phyloP scores from a whole-genome alignment of 1,140 invertebrate species.

The Drosophila biarmipes region DNA sequence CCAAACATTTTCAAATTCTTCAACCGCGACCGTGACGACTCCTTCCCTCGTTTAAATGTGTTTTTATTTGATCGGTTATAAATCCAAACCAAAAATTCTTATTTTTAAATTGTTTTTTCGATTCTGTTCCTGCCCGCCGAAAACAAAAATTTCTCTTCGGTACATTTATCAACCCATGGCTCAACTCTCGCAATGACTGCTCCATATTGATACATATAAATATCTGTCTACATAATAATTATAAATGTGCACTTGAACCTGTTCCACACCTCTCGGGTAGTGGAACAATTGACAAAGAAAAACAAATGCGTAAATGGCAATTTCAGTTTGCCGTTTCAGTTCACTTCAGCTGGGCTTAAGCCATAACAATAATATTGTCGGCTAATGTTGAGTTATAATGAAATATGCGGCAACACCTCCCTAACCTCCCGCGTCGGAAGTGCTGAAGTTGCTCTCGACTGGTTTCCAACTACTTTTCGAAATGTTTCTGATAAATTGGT shows the following conservation, averaged over 20 bases:
- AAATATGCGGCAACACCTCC: slow-evolving; percentile 41
- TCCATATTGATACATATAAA: slow-evolving; percentile 36
- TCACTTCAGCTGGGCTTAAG: slow-evolving; percentile 47
- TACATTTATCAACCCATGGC: slow-evolving; percentile 25
- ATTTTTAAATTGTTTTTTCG: too few relatives aligned
- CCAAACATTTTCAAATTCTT: too few relatives aligned
- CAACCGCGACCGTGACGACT: too few relatives aligned
- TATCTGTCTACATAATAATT: slow-evolving; percentile 14
- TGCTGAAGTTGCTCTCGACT: slow-evolving; percentile 78
- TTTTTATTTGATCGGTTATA: too few relatives aligned
- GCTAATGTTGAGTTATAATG: slow-evolving; percentile 66
- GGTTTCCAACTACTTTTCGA: slow-evolving; percentile 82
- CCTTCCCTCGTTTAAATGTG: too few relatives aligned
- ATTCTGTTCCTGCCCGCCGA: too few relatives aligned
- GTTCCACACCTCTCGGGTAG: slow-evolving; percentile 61
- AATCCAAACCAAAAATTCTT: too few relatives aligned
- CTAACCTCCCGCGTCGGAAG: slow-evolving; percentile 44
- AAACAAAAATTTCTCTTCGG: slow-evolving; percentile 6
- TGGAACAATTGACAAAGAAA: slow-evolving; percentile 74
- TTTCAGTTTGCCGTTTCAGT: slow-evolving; percentile 35
- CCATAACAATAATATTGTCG: slow-evolving; percentile 66
- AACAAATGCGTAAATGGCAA: slow-evolving; percentile 79
- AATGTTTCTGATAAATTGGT: slow-evolving; percentile 83
- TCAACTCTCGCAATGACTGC: slow-evolving; percentile 23
- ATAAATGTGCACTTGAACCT: slow-evolving; percentile 76